These are phyloP conservation scores for Isaurus tuberculatus DNA, from an alignment of 92 coral and sea anemone genomes.

Conservation along the genomic window DNA sequence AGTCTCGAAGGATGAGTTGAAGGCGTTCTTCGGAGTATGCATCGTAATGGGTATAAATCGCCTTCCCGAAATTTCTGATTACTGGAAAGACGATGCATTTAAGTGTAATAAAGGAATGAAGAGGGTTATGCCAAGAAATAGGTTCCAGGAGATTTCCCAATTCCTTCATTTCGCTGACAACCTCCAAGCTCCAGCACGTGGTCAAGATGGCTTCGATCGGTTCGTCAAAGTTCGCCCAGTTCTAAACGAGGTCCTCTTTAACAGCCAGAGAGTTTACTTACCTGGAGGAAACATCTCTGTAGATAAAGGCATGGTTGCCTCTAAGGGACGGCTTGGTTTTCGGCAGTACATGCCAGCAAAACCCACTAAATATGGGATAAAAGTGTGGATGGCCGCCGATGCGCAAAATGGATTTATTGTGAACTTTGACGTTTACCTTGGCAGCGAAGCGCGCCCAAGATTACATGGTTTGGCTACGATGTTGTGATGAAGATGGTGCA, in stretches of 20 bases:
- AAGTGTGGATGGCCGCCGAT: slow-evolving; percentile 54
- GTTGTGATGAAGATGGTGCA: slow-evolving; percentile 53
- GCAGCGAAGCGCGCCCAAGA: slow-evolving; percentile 46
- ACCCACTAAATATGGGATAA: slow-evolving; percentile 22
- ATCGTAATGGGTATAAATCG: slow-evolving; percentile 45
- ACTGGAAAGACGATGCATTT: slow-evolving; percentile 41
- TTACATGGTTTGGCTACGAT: slow-evolving; percentile 56
- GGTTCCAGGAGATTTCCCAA: slow-evolving; percentile 44
- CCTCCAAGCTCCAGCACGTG: slow-evolving; percentile 21
- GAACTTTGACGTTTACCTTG: slow-evolving; percentile 49
- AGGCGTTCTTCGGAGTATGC: slow-evolving; percentile 41
- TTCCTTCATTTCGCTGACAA: slow-evolving; percentile 33
- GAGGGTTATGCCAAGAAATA: slow-evolving; percentile 33
- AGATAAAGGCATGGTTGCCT: slow-evolving; percentile 14
- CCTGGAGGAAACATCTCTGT: slow-evolving; percentile 14
- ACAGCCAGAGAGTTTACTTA: slow-evolving; percentile 25
- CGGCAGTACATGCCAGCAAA: slow-evolving; percentile 20
- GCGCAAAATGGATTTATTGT: slow-evolving; percentile 44
- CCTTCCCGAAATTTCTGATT: slow-evolving; percentile 30
- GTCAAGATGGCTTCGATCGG: slow-evolving; percentile 34
- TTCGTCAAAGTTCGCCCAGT: slow-evolving; percentile 29
- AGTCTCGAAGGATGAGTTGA: slow-evolving; percentile 22
- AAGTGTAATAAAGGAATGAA: slow-evolving; percentile 44
- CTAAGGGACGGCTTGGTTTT: slow-evolving; percentile 1
- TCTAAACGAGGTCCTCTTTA: slow-evolving; percentile 23